Base-by-base conservation (phyloP, 2,113 vertebrate genomes). In the Corythornis vintsioides region DNA sequence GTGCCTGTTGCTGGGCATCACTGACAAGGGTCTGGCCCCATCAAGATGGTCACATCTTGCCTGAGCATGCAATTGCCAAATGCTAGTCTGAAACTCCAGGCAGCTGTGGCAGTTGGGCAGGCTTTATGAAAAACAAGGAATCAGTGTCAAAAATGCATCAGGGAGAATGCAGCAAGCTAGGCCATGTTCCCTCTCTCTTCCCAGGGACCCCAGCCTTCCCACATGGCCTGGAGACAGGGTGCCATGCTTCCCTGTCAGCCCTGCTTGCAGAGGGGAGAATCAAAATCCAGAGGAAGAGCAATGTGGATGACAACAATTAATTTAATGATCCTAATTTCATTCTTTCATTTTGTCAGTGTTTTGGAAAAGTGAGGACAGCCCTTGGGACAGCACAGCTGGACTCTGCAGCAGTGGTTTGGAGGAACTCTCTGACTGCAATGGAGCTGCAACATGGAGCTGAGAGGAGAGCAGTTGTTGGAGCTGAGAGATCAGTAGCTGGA, bases 71-170 rank as follows among this genome's bases (percentile, higher is more conserved):
- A 61, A 28, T 14, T 18, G 55, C 35, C 21, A 42, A 38, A 65
- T 35, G 52, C 50, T 48, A 26, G 20, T 65, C 15, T 25, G 64
- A 55, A 50, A 19, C 35, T 60, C 9, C 9, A 20, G 66, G 31
- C 31, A 16, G 29, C 53, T n/a, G 31, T 0, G 0, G 20, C 9
- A 19, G 26, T 83, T 1, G 1, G 10, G 2, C 10, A 16, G 50
- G 28, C 38, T 75, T 71, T 71, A 15, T 17, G 35, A 71, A 53
- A 25, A 52, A 33, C 22, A 38, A 67, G 31, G 73, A 35, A 22
- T 47, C 0, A 1, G 24, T 64, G 50, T 18, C 24, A 22, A 4
- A 70, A 59, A 25, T 20, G 15, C 38, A 65, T 35, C 13, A 5
- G n/a, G 50, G 25, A 3, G 57, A 31, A 64, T 2, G 2, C 7